Evolutionary conservation across 2,888 invertebrate genomes (phyloP).

Genomic region (Volucella zonaria): DNA sequence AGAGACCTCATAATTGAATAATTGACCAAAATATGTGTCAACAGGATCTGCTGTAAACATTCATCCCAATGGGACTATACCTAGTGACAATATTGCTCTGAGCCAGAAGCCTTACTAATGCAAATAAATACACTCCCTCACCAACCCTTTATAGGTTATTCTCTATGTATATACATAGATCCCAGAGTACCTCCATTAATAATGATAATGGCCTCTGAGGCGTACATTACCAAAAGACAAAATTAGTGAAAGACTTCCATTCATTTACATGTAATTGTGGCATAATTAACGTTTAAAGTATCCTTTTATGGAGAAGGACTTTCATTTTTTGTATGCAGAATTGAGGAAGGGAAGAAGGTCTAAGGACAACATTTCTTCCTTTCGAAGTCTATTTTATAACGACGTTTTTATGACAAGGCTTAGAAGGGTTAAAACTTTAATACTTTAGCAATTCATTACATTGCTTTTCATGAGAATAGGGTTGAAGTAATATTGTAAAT

Average conservation of each 20-base stretch:
- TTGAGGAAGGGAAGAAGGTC: too few species aligned
- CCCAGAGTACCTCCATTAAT: neutral
- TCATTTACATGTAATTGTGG: slow-evolving; percentile 14
- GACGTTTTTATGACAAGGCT: too few species aligned
- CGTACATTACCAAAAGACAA: neutral
- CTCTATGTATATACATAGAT: neutral
- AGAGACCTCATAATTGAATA: slow-evolving; percentile 62
- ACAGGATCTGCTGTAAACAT: slow-evolving; percentile 7
- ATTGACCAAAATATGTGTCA: slow-evolving; percentile 62
- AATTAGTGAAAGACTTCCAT: slow-evolving; percentile 1
- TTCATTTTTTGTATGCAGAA: too few species aligned
- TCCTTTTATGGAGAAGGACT: too few species aligned
- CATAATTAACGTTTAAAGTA: slow-evolving; percentile 20
- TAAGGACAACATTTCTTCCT: too few species aligned
- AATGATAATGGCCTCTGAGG: slow-evolving; percentile 28
- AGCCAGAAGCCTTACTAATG: neutral
- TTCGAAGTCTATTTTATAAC: too few species aligned
- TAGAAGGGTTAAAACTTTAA: too few species aligned
- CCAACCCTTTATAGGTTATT: neutral
- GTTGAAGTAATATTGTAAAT: too few species aligned
- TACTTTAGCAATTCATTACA: too few species aligned
- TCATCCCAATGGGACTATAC: too few species aligned
- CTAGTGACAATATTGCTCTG: neutral
- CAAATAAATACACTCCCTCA: neutral
- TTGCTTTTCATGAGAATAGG: too few species aligned